Evolutionary conservation across 2,113 vertebrate genomes (phyloP).

Genomic region (Nerophis ophidion): DNA sequence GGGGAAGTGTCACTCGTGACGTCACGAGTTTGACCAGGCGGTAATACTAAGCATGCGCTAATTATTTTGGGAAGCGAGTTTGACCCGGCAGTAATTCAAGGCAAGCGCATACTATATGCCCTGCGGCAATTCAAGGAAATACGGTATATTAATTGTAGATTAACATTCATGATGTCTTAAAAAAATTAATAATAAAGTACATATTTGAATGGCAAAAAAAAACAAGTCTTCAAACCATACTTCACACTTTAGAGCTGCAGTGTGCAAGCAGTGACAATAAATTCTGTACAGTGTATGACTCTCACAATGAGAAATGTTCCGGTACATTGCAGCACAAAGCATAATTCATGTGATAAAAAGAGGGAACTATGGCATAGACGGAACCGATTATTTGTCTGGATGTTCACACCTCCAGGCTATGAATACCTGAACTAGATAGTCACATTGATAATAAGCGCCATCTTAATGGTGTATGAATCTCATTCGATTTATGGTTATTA

Average conservation of each 20-base stretch:
- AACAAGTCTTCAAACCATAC: no score
- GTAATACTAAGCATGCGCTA: no score
- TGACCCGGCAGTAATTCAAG: no score
- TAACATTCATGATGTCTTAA: no score
- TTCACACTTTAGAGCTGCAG: not conserved
- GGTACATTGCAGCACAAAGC: constrained; percentile 63
- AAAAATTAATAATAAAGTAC: no score
- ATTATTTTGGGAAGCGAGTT: no score
- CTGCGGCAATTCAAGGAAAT: no score
- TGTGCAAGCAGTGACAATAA: constrained; percentile 37
- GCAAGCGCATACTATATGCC: no score
- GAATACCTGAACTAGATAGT: constrained; percentile 62
- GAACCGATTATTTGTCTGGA: constrained; percentile 61
- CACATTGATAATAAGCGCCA: constrained; percentile 67
- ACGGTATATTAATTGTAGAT: no score
- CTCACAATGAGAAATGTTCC: constrained; percentile 51
- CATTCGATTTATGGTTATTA: constrained; percentile 68
- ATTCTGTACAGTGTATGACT: constrained; percentile 34
- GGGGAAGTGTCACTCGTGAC: no score
- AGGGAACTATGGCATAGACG: constrained; percentile 58
- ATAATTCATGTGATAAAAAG: constrained; percentile 63
- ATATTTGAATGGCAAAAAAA: no score
- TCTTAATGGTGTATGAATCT: constrained; percentile 70
- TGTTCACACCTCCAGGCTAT: constrained; percentile 52
- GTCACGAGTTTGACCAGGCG: no score